Conservation (phyloP, 2,888 invertebrate species). For the Drosophila nr. perissopoda region DNA sequence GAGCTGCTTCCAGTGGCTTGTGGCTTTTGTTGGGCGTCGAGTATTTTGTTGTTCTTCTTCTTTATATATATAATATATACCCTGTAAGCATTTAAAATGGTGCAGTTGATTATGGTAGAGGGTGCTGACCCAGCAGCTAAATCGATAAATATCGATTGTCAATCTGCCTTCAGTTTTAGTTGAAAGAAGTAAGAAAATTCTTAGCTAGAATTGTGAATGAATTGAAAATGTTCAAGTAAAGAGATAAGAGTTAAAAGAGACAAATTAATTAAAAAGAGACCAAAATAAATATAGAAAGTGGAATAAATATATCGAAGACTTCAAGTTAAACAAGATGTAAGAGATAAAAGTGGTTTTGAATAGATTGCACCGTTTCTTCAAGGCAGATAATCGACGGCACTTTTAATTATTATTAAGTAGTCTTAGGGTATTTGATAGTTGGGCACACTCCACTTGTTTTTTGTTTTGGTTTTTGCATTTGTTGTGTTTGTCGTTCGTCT, state of each 20-base stretch:
- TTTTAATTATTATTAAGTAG: not conserved
- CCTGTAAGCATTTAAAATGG: not conserved
- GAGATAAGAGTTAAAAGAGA: not conserved
- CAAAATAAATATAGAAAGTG: not conserved
- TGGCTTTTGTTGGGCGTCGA: slow-evolving; percentile 68
- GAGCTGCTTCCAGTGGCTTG: slow-evolving; percentile 64
- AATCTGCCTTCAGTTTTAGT: not conserved
- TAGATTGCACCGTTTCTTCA: not conserved
- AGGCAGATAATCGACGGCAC: not conserved
- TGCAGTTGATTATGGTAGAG: not conserved
- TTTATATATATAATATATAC: slow-evolving; percentile 4
- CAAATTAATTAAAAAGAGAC: not conserved
- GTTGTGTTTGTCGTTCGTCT: slow-evolving; percentile 27
- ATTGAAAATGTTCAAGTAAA: not conserved
- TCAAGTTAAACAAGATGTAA: not conserved
- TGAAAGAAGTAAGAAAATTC: not conserved
- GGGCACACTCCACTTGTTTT: not conserved
- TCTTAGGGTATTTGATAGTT: not conserved
- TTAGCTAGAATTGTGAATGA: not conserved
- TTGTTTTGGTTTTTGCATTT: not conserved
- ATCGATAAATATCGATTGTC: not conserved
- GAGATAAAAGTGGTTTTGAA: not conserved
- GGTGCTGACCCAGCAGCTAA: not conserved
- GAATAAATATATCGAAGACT: not conserved
- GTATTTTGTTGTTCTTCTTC: slow-evolving; percentile 33